Conservation (phyloP, 2,888 invertebrate species). For the Mayetiola destructor region DNA sequence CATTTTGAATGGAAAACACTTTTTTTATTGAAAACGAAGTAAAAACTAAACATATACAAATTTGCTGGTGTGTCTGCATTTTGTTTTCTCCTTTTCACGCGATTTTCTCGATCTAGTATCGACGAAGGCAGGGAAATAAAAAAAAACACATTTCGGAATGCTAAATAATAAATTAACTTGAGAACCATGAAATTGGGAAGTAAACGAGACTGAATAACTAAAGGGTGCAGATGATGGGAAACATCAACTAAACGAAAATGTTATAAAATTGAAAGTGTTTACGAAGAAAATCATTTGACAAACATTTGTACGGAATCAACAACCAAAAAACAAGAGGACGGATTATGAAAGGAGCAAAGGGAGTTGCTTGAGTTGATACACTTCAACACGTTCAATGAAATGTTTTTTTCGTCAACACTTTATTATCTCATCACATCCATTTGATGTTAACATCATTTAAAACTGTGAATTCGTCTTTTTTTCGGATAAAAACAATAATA, state of each 20-base stretch:
- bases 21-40: too few species aligned
- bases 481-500: too few species aligned
- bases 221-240: background rate
- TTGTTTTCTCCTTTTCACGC: background rate
- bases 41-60: too few species aligned
- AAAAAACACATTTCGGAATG: too few species aligned
- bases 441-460: too few species aligned
- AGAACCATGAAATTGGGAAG: slow-evolving; percentile 4
- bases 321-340: background rate
- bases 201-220: background rate
- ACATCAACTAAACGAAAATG: background rate
- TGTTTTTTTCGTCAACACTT: too few species aligned
- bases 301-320: background rate
- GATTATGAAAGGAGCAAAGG: background rate
- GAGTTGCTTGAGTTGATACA: slow-evolving; percentile 1
- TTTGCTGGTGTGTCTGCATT: background rate
- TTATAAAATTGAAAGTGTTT: slow-evolving; percentile 9
- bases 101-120: too few species aligned
- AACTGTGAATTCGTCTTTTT: too few species aligned
- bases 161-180: slow-evolving; percentile 13
- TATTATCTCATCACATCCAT: too few species aligned
- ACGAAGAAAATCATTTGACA: background rate
- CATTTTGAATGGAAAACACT: too few species aligned
- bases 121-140: too few species aligned
- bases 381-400: slow-evolving; percentile 1